phyloP scores from a whole-genome alignment of 1,140 invertebrate genomes.

The Drosophila nigrodunni region DNA sequence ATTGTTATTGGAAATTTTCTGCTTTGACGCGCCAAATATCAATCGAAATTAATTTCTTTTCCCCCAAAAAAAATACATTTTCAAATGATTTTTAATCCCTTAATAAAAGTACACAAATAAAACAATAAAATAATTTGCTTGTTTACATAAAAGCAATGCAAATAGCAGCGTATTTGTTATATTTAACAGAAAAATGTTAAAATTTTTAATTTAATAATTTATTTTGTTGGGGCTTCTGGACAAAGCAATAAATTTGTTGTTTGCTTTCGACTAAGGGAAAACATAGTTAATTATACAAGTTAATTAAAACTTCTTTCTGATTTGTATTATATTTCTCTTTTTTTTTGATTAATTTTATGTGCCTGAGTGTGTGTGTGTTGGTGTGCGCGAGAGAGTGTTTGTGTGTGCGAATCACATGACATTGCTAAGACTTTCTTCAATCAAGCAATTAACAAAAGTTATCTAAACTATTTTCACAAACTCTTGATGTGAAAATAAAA shows the following conservation, averaged over 20 bases:
- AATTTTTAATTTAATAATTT: not conserved
- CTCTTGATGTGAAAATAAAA: constrained; percentile 14
- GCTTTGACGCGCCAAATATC: not conserved
- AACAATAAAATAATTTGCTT: not conserved
- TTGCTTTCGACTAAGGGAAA: not conserved
- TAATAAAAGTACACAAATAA: not conserved
- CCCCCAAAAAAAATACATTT: not conserved
- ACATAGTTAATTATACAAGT: not conserved
- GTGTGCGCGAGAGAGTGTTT: constrained; percentile 1
- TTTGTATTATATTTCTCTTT: constrained; percentile 22
- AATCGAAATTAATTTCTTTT: constrained; percentile 2
- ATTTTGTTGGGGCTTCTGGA: constrained; percentile 10
- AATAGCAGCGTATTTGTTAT: constrained; percentile 20
- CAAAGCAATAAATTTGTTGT: constrained; percentile 6
- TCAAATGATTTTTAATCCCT: constrained; percentile 25
- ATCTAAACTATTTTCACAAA: constrained; percentile 18
- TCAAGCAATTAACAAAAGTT: constrained; percentile 31
- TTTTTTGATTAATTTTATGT: not conserved
- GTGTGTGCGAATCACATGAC: constrained; percentile 7
- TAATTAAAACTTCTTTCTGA: constrained; percentile 10
- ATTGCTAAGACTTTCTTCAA: constrained; percentile 26
- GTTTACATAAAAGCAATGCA: constrained; percentile 3
- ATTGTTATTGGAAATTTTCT: constrained; percentile 9
- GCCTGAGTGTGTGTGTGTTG: constrained; percentile 5
- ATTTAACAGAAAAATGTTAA: not conserved